Base-by-base conservation (phyloP, 1,140 invertebrate species). In the Dinoponera quadriceps region DNA sequence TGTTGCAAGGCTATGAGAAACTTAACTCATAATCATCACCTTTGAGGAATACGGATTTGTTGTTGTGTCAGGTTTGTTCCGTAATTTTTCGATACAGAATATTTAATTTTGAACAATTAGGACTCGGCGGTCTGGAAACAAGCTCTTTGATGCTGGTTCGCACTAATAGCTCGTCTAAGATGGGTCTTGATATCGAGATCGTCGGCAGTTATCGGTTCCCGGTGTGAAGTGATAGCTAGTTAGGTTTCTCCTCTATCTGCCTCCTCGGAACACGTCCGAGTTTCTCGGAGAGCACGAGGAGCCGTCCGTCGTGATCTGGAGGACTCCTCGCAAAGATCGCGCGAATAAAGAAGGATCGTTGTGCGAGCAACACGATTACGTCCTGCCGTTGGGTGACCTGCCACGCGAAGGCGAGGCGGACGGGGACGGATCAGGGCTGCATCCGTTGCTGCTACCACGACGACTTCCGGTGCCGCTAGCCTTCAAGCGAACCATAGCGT, bases 401-500 rank as follows among this genome's bases (percentile, higher is more conserved):
- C 91, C 91, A 4, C 93, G 91, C 14, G 93, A 94, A 2, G 96
- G 95, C 13, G 95, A 95, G n/a, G 93, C 96, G 0, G 96, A 96
- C 1, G 96, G 95, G 1, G 96, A 96, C 18, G 96, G 90, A 73
- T 94, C 93, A 0, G 92, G 94, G 48, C 94, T 94, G 71, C 90
- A 94, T 16, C 91, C 93, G 25, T 93, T 93, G 60, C 93, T 94
- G 74, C 92, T 94, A 14, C 92, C 92, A 14, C 92, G 92, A n/a
- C 93, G 91, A 65, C 94, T 94, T 75, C 92, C 92, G 73, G 93
- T 90, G 74, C 94, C 94, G 2, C 95, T 94, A n/a, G 95, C 95
- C 89, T 96, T 97, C 89, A 96, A 92, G 1, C 95, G 95, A 54
- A 97, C 97, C 95, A 96, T 97, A 4, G 97, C 97, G 88, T 97